Base-by-base conservation (phyloP, 2,113 vertebrate species). In the Okapia johnstoni region DNA sequence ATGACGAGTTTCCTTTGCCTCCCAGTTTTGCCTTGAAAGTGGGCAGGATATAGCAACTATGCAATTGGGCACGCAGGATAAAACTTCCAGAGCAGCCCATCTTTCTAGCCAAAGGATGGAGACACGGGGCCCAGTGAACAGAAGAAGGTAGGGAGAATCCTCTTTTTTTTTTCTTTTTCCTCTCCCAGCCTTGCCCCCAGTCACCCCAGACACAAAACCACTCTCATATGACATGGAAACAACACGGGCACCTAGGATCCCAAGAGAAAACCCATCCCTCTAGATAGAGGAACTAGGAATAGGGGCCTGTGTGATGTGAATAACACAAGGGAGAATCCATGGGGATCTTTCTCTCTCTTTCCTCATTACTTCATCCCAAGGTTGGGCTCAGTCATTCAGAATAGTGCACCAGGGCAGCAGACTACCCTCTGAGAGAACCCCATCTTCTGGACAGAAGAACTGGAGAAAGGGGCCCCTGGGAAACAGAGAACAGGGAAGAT, bases 91-190 rank as follows among this genome's bases (percentile, higher is more conserved):
- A 48, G 36, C 19, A 55, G 25, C 23, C 48, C n/a, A 12, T 28
- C 25, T 28, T 33, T 55, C 36, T 6, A 2, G 3, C 23, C 30
- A 66, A 15, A 87, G 57, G 23, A 79, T 19, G n/a, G 11, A 17
- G 11, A 54, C 43, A 61, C 0, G 14, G 48, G 15, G 15, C 14
- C 36, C 66, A 6, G 11, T 3, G 1, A 63, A 13, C 58, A 26
- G 58, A 54, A 57, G 40, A 48, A 7, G 3, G 10, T 30, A 14
- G 40, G 40, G 6, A 46, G 48, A 79, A 63, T 76, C 30, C 21
- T 60, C 36, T 33, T 33, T 83, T 43, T 60, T 50, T 16, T 36
- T 2, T 63, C 19, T 9, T 85, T 73, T 19, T 63, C 36, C 23
- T 79, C 83, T 87, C 40, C 16, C 57, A 80, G 58, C 50, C 50